Evolutionary conservation across 2,797 vertebrate species (phyloP), one percentile per base, ranked within the genome.

Genomic region (Oryzias sinensis): DNA sequence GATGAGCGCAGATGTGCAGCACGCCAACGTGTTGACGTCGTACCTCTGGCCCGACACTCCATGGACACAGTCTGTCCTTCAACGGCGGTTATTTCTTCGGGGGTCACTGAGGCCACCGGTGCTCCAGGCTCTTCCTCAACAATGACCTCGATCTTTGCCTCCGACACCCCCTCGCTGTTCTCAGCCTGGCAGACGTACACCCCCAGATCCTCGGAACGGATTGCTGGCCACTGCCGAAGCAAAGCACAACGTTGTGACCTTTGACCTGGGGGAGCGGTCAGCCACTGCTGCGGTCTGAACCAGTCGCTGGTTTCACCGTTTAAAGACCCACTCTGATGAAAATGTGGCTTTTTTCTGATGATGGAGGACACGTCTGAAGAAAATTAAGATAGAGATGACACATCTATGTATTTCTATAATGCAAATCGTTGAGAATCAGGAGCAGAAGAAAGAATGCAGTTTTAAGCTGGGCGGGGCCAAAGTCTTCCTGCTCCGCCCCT

Each of bases 101-200:
- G 15, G 25, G 78, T 84, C 0, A 91, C 93, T 0, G 82, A 90
- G 17, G 93, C 93, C 61, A 88, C 70, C 0, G 97, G 97, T 0
- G 82, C 75, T 0, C 14, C 68, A 0, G 68, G 70, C 0, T 80
- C 84, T 0, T 81, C 83, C 62, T 91, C 93, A 45, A 97, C 92
- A 0, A 37, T 79, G 46, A 99, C 60, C 0, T 94, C 90, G 56
- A 98, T 89, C 43, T 80, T 91, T 11, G 88, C 87, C 76, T 96
- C 94, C 0, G 92, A 82, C 0, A 89, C 76, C 18, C 96, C 97
- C 27, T 95, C 81, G 11, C 68, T 88, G 43, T 94, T 99, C 68
- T 92, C 90, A 0, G 93, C 95, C 0, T 87, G 84, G 78, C 97
- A 99, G 24, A 95, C 71, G 0, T 96, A 98, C 48, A 89, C 89